These are phyloP conservation scores for Malacoctenus gilli DNA, from an alignment of 2,797 vertebrate genomes.

Conservation along the genomic window DNA sequence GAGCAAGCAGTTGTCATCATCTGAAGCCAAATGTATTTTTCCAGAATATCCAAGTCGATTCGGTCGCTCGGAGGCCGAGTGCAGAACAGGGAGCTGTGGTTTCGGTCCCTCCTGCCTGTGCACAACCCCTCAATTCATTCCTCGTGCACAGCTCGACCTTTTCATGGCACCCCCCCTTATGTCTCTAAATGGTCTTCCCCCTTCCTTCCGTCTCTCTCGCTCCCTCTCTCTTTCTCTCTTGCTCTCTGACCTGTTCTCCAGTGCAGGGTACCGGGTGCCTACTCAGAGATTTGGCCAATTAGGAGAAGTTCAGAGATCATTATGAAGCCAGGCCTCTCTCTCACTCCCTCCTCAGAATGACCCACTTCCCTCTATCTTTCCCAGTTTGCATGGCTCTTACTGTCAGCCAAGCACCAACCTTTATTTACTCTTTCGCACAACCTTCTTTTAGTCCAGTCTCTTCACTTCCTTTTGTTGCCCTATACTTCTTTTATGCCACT, in stretches of 20 bases:
- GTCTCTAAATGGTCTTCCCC: conserved; percentile 49
- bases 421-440: conserved; percentile 1
- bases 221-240: conserved; percentile 26
- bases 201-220: conserved; percentile 39
- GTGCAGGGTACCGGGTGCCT: conserved; percentile 51
- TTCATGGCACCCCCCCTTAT: conserved; percentile 59
- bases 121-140: conserved; percentile 73
- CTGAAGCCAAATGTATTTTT: conserved; percentile 49
- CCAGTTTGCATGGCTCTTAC: conserved; percentile 31
- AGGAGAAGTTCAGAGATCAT: conserved; percentile 64
- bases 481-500: conserved; percentile 6
- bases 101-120: conserved; percentile 33
- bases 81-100: too few species aligned
- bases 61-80: conserved; percentile 9
- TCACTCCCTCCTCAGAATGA: conserved; percentile 14
- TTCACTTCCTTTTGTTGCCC: neutral
- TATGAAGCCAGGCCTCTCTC: conserved; percentile 42
- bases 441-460: neutral
- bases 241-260: conserved; percentile 55
- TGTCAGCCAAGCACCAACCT: conserved; percentile 7
- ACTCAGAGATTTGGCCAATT: conserved; percentile 75
- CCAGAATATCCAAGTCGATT: conserved; percentile 23
- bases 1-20: conserved; percentile 48
- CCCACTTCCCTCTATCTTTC: conserved; percentile 33
- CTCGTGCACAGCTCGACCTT: conserved; percentile 66